Base-by-base conservation (phyloP, 2,888 invertebrate genomes). In the Xylota sylvarum region DNA sequence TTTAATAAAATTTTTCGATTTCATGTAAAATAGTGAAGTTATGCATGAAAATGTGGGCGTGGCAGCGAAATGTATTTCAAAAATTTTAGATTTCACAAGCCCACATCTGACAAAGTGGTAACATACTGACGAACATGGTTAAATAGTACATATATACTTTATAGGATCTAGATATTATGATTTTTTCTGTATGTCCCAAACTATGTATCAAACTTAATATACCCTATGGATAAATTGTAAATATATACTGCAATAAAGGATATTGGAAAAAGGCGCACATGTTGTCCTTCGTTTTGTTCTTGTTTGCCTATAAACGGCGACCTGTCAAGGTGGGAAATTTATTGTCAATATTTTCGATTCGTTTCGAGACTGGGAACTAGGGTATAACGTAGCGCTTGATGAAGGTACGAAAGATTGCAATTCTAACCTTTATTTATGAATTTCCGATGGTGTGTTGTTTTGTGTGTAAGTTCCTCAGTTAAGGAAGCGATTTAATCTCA, bases 311-410 rank as follows among this genome's bases (percentile, higher is more conserved):
- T 30, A 64, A 60, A 62, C 58, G 55, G 40, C 32, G 37, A n/a
- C 70, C 81, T 82, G 86, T 78, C 86, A 82, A 82, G 65, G 82
- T 73, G 43, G 62, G 35, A 78, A 69, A 86, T 86, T 86, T 86
- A 86, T 82, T 62, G 73, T 73, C 82, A 82, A 86, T 78, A 76
- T 84, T 79, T 77, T 67, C 40, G 48, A 77, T 62, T 77, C 65
- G 23, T 60, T 73, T 30, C 50, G 62, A 62, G 62, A 79, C 78
- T 37, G 9, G 40, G 64, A 60, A 67, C 52, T 58, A 40, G 58
- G 65, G 73, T 43, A 50, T 77, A 55, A 46, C 35, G 40, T 73
- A 19, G 4, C 30, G 19, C 19, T 67, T 70, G 78, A 72, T 37
- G 58, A 48, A 48, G 79, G 79, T 64, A 52, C 69, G 43, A 55